Base-by-base conservation (phyloP, 92 coral and sea anemone genomes). In the Bergia puertoricense region DNA sequence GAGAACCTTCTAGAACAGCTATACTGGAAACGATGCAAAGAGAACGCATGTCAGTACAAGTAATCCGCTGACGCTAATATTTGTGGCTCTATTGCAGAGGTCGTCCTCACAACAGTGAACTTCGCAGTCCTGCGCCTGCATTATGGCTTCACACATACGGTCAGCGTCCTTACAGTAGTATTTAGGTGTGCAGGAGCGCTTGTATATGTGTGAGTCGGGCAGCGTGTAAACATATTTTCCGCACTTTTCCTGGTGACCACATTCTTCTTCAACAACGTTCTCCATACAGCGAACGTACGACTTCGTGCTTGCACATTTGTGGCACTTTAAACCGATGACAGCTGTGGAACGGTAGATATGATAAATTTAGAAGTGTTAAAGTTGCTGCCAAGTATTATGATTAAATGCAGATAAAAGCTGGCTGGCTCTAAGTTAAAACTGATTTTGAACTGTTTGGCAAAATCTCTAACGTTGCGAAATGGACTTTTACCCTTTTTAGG, bases 91-190 rank as follows among this genome's bases (percentile, higher is more conserved):
- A 2, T 84, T 84, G 16, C 87, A 84, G 42, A 84, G 87, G 44
- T 84, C 79, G 6, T 71, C 67, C 65, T 84, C 77, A 51, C 87
- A 84, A 16, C 87, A 84, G 87, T 84, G 44, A 9, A 84, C 87
- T 30, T 84, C 39, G 66, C 87, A 84, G n/a, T 84, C 87, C 38
- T 84, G 46, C 43, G 87, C 87, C 79, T 84, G 79, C 67, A 71
- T 46, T 15, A 84, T 84, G 56, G 87, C 68, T 6, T 84, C 78
- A 22, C 87, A 84, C 87, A 84, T 84, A 67, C 87, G 79, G 78
- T 84, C 69, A 69, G 87, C 87, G 79, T 84, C 78, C 2, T 84
- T 84, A 73, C 87, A 84, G 87, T 84, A 84, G 43, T 84, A 30
- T 68, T 18, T 0, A 4, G 87, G 66, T 23, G 79, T 71, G 43